Evolutionary conservation across 2,797 vertebrate species (phyloP).

Genomic region (Danio albolineatus): DNA sequence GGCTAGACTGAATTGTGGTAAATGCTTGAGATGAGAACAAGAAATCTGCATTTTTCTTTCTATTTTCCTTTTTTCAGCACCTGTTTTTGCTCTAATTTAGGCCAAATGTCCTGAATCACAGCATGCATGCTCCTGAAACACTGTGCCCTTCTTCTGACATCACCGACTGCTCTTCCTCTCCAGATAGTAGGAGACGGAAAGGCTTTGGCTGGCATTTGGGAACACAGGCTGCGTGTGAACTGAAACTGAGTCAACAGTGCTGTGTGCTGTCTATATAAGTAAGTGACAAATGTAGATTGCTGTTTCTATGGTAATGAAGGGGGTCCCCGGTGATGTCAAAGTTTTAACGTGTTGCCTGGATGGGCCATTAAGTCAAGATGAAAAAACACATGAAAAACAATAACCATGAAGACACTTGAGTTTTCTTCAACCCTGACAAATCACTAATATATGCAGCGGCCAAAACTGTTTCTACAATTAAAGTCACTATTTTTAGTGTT

Average conservation of each 20-base stretch:
- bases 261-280: conserved; percentile 15
- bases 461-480: neutral
- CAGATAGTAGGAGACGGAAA: conserved; percentile 33
- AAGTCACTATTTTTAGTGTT: neutral
- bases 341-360: neutral
- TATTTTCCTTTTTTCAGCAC: neutral
- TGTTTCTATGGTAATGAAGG: conserved; percentile 27
- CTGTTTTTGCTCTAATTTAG: conserved; percentile 39
- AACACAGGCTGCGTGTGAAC: conserved; percentile 26
- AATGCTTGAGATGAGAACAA: neutral
- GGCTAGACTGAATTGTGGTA: neutral
- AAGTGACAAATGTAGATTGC: conserved; percentile 19
- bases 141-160: conserved; percentile 45
- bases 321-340: conserved; percentile 29
- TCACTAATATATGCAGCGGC: neutral
- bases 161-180: conserved; percentile 31
- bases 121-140: conserved; percentile 37
- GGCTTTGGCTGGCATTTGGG: conserved; percentile 39
- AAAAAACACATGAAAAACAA: neutral
- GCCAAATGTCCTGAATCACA: conserved; percentile 46
- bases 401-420: neutral
- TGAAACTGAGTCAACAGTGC: conserved; percentile 34
- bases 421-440: neutral
- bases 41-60: neutral
- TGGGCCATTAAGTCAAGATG: neutral